These are phyloP conservation scores for Dyspetes luteomarginatus DNA, from an alignment of 2,888 invertebrate species.

Conservation along the genomic window DNA sequence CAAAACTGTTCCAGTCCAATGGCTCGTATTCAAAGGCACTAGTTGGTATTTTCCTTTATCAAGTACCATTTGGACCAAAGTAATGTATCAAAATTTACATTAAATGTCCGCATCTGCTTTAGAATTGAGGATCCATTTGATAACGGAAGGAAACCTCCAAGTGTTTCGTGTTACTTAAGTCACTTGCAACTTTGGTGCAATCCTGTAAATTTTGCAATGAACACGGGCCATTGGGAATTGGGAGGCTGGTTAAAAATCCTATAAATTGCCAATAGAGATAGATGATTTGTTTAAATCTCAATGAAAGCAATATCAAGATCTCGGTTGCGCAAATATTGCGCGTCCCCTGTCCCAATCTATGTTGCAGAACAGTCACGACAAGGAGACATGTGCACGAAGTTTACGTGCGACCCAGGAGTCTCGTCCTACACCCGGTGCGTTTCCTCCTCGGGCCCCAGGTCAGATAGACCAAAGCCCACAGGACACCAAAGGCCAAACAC, in stretches of 20 bases:
- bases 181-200: too few relatives aligned
- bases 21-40: too few relatives aligned
- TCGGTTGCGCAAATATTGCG: conserved; percentile 25
- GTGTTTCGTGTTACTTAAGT: neutral
- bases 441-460: conserved; percentile 82
- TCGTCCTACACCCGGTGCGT: conserved; percentile 85
- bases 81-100: too few relatives aligned
- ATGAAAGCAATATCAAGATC: conserved; percentile 10
- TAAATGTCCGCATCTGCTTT: too few relatives aligned
- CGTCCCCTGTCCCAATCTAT: conserved; percentile 24
- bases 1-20: too few relatives aligned
- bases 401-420: conserved; percentile 79
- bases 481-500: conserved; percentile 11
- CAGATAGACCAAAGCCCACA: conserved; percentile 70
- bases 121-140: too few relatives aligned
- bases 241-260: too few relatives aligned
- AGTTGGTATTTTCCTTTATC: too few relatives aligned
- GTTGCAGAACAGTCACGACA: conserved; percentile 83
- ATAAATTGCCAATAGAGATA: neutral
- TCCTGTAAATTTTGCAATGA: too few relatives aligned
- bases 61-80: too few relatives aligned
- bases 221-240: too few relatives aligned
- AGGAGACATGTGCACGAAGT: conserved; percentile 80
- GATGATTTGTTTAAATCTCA: neutral
- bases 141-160: too few relatives aligned